These are phyloP conservation scores for Caenorhabditis doughertyi DNA, from an alignment of 2,888 invertebrate genomes.

Conservation along the genomic window DNA sequence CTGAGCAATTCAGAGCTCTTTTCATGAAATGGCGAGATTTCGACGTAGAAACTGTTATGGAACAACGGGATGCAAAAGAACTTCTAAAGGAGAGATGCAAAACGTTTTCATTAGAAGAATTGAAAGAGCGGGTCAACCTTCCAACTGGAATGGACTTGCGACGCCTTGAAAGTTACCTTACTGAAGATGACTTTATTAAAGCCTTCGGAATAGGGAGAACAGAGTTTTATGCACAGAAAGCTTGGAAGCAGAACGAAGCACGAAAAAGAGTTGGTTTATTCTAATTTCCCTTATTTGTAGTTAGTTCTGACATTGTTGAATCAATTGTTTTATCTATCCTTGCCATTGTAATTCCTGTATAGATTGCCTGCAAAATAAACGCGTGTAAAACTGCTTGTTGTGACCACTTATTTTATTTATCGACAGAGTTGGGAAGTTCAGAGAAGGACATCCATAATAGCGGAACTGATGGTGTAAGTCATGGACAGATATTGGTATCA, in stretches of 20 bases:
- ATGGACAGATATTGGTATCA: no score
- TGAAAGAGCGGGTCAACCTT: constrained; percentile 68
- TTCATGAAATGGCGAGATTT: constrained; percentile 74
- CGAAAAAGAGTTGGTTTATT: constrained; percentile 62
- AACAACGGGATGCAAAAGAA: constrained; percentile 48
- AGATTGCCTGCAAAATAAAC: constrained; percentile 54
- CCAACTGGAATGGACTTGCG: constrained; percentile 76
- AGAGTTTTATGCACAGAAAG: constrained; percentile 71
- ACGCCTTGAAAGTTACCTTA: constrained; percentile 73
- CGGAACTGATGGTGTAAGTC: no score
- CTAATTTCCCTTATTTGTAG: constrained; percentile 20
- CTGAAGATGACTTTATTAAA: constrained; percentile 72
- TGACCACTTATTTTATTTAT: no score
- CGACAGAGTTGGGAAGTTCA: no score
- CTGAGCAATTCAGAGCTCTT: constrained; percentile 75
- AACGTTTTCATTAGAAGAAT: constrained; percentile 65
- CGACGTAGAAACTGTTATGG: constrained; percentile 44
- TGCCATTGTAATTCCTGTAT: constrained; percentile 54
- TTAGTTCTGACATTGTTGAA: background rate
- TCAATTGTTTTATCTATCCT: constrained; percentile 8
- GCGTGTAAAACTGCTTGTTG: no score
- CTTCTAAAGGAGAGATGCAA: constrained; percentile 71
- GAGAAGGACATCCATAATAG: no score
- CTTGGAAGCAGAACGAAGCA: constrained; percentile 77
- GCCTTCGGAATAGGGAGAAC: constrained; percentile 68